Conservation (phyloP, 1,140 invertebrate species). For the Bombus affinis region DNA sequence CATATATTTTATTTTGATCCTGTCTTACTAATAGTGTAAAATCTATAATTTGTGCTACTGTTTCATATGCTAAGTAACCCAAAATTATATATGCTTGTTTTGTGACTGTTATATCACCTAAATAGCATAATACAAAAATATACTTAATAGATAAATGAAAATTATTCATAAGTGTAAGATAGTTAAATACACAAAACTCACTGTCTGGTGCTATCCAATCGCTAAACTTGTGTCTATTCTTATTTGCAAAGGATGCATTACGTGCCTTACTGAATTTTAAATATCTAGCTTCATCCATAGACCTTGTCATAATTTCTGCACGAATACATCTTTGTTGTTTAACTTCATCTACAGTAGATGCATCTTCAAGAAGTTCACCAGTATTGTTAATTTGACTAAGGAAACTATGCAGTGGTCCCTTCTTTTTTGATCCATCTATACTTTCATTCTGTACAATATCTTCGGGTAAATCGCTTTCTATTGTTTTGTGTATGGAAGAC, state of each 20-base stretch:
- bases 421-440: conserved; percentile 54
- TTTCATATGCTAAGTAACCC: conserved; percentile 87
- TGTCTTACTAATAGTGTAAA: conserved; percentile 85
- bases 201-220: conserved; percentile 82
- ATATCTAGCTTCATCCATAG: conserved; percentile 78
- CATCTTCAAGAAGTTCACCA: conserved; percentile 75
- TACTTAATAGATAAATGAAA: conserved; percentile 3
- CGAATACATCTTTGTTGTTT: conserved; percentile 77
- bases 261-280: conserved; percentile 82
- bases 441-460: conserved; percentile 52
- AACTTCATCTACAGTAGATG: conserved; percentile 72
- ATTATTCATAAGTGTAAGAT: conserved; percentile 13
- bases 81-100: conserved; percentile 83
- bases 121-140: conserved; percentile 58
- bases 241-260: conserved; percentile 81
- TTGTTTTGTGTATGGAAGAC: conserved; percentile 66
- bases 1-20: conserved; percentile 82
- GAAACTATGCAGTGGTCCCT: conserved; percentile 70
- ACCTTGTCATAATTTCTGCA: conserved; percentile 77
- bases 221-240: conserved; percentile 83
- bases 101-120: conserved; percentile 82
- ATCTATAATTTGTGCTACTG: conserved; percentile 87
- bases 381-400: conserved; percentile 76
- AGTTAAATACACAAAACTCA: conserved; percentile 51
- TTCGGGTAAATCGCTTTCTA: conserved; percentile 65